Evolutionary conservation across 2,888 invertebrate genomes (phyloP), one percentile per base, ranked within the genome.

Genomic region (Lathronympha strigana): DNA sequence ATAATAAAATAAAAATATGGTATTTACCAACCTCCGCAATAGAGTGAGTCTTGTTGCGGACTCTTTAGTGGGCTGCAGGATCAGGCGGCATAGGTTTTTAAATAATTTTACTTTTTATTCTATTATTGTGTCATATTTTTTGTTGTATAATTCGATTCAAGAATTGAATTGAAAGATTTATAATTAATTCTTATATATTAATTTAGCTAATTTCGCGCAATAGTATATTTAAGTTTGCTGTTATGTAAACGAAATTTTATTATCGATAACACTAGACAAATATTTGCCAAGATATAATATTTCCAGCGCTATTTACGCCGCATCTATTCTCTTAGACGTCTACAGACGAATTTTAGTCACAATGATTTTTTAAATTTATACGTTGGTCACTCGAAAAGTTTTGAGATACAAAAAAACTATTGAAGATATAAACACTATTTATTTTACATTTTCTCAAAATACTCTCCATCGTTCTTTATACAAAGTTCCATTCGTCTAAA

Each of bases 201-300:
- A 28, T 17, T 49, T 28, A 13, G 1, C 17, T 15, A 49, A 49
- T 15, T 28, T 28, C 9, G 49, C 17, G 49, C 28, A 28, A 50
- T 40, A 17, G 33, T n/a, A 33, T 33, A 51, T 19, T 13, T 51
- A 50, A 23, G 8, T n/a, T 11, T 28, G 40, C 17, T 38, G 38
- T 38, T 49, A 55, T 11, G 49, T 15, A 55, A 63, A 63, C 50
- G 15, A 33, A 15, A 55, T 57, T 50, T 57, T 63, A 63, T 17
- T 43, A 58, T 40, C 51, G 31, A 17, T 63, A 50, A 63, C 57
- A 51, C 25, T 33, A 43, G 11, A 33, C 21, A 43, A 51, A 64
- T 53, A 58, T 58, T 64, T 53, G 36, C 21, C 13, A 17, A 31
- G 55, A 40, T 43, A 57, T 43, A 38, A 60, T 66, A 25, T 66